Evolutionary conservation across 1,140 invertebrate species (phyloP), one percentile per base, ranked within the genome.

Genomic region (Cardiocondyla obscurior): DNA sequence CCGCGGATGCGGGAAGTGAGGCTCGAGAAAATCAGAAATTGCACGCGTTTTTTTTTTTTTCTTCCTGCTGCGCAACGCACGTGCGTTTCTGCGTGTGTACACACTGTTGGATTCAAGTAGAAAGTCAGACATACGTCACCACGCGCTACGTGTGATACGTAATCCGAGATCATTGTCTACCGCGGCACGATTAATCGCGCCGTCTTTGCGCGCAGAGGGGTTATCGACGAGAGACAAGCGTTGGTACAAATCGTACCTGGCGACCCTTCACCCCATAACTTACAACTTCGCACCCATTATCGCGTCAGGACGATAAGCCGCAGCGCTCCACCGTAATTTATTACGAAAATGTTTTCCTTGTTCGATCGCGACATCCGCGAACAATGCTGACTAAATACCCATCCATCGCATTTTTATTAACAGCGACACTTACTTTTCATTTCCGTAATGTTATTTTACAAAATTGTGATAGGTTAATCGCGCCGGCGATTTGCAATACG

Each of bases 141-240:
- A 4, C 30, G 8, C 30, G 42, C 42, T 8, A 22, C 30, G 60
- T 67, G 28, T 28, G 60, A 77, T 51, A 79, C 46, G 46, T 79
- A 67, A 79, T n/a, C 65, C n/a, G 70, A 85, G 74, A 85, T 85
- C 70, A 85, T 85, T 85, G 83, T 85, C 84, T 65, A n/a, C n/a
- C 76, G 58, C 39, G 67, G 42, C 22, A 28, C 62, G 62, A 85
- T 86, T 85, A 51, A 85, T 65, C 85, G 85, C 85, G 85, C 30
- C 83, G 46, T 81, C 76, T 65, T 16, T 67, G 44, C 60, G 51
- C n/a, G n/a, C n/a, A 69, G 67, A 12, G 55, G 22, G 84, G 73
- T 82, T 85, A 85, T 86, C 85, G 83, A 83, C 70, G 79, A 89
- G 79, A 89, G 53, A 82, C 81, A 79, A 85, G 82, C 83, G 84